Percentiles rank a stretch among this genome's conserved stretches.
These are phyloP conservation scores for Hyles lineata DNA, from an alignment of 2,888 invertebrate genomes.

Conservation along the genomic window DNA sequence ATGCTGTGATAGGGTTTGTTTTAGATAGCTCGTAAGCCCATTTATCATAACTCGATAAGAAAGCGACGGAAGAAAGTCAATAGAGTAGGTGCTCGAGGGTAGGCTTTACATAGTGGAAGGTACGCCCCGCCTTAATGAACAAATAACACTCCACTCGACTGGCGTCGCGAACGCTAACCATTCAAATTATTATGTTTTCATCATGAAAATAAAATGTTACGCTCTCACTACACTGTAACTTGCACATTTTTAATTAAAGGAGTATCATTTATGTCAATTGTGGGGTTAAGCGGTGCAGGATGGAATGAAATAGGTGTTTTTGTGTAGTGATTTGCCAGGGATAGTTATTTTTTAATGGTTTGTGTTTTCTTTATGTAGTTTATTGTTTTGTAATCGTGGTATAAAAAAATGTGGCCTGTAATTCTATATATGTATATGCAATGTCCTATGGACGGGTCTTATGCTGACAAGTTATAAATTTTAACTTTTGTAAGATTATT, in stretches of 20 bases:
- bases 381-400: too few species aligned
- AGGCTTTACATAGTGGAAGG: constrained; percentile 67
- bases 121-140: constrained; percentile 69
- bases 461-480: too few species aligned
- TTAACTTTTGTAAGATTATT: too few species aligned
- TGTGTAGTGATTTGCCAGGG: not conserved
- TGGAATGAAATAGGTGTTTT: not conserved
- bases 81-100: constrained; percentile 81
- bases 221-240: not conserved
- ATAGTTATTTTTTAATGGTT: not conserved
- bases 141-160: constrained; percentile 56
- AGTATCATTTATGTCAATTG: not conserved
- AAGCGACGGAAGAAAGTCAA: constrained; percentile 84
- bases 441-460: too few species aligned
- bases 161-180: constrained; percentile 46
- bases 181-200: constrained; percentile 45
- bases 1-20: constrained; percentile 48
- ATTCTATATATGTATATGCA: too few species aligned
- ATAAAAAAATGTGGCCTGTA: too few species aligned
- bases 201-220: constrained; percentile 42
- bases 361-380: too few species aligned
- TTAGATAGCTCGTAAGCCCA: constrained; percentile 51
- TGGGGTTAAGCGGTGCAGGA: not conserved
- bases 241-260: constrained; percentile 18
- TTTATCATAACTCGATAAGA: constrained; percentile 83